Evolutionary conservation across 2,797 vertebrate genomes (phyloP), one percentile per base, ranked within the genome.

Genomic region (Borostomias antarcticus): DNA sequence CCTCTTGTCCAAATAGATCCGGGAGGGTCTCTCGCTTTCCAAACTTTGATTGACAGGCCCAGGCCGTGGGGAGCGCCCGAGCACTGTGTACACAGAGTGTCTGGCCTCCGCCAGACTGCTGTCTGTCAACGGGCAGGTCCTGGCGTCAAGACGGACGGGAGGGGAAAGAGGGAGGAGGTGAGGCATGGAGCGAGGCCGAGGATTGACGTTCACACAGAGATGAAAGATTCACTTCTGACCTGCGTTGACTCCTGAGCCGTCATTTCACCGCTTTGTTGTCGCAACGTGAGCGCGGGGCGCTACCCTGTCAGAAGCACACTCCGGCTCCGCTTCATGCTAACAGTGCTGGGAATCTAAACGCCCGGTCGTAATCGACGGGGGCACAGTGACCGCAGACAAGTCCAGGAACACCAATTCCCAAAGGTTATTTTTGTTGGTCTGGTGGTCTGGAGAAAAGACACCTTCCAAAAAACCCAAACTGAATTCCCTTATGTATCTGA

Each of bases 1-100:
- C 75, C 72, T 78, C 79, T 81, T 88, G 83, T 88, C 84, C 81
- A 85, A 89, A 89, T 76, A 87, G 84, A 17, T 85, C 82, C 74
- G 68, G 68, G 80, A 76, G 15, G 80, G 65, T 82, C 85, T 73
- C 80, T 77, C 13, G 56, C 76, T 74, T 62, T 74, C 76, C 81
- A 45, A 45, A 45, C 40, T 13, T 9, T 69, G 89, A 91, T 79
- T 88, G 89, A 85, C 89, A 86, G 84, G 50, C 45, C 66, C 74
- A n/a, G 76, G 84, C 80, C 82, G 77, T 70, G 60, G 74, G 80
- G 79, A 79, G 78, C 82, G 15, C 29, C 56, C 80, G 63, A 72
- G 74, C 68, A 64, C 72, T 86, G 84, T 87, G 81, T 89, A 86
- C 85, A 85, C 76, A 35, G 66, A 78, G 72, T 88, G 88, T 86